Evolutionary conservation across 2,797 vertebrate genomes (phyloP), one percentile per base, ranked within the genome.

Genomic region (Leptodactylus fallax): DNA sequence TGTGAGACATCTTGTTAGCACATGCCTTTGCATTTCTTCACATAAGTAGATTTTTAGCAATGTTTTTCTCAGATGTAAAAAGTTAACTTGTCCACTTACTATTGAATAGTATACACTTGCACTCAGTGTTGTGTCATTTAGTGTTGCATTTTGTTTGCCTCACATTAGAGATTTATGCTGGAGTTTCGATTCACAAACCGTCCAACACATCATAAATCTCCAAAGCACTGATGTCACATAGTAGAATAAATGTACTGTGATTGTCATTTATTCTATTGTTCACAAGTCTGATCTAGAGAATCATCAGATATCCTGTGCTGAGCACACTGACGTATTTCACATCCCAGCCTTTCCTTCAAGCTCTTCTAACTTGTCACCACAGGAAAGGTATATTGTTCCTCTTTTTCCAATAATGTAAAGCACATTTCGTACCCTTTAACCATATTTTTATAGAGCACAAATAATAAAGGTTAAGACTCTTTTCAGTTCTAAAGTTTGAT

Each of bases 301-400:
- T 80, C 19, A 83, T 86, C 63, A 83, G 10, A 79, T 76, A 87
- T 87, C 86, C 79, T 82, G 69, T 87, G 10, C 69, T 61, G 55
- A n/a, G n/a, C 14, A 21, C 5, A 17, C 63, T 67, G 79, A 87
- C 56, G 25, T 63, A 77, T 45, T 76, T 87, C 56, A 72, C 69
- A 76, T 81, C 53, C 77, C 36, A 49, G 79, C 0, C 58, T 81
- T 81, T 87, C 69, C 79, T 77, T 81, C 47, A 74, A 27, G 58
- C 45, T 82, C 36, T 53, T 81, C 36, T 87, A 81, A 53, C 60
- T 25, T 85, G 83, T 82, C 69, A 87, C 23, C 56, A 51, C 56
- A 82, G 67, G 55, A 87, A 87, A 49, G 69, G 77, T 72, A 81
- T 76, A 65, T 53, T 87, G 58, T 82, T 81, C 79, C 56, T 63